Percentiles rank a stretch among this genome's conserved stretches.
Conservation (phyloP, 2,113 vertebrate genomes). For the Grammomys dolichurus region DNA sequence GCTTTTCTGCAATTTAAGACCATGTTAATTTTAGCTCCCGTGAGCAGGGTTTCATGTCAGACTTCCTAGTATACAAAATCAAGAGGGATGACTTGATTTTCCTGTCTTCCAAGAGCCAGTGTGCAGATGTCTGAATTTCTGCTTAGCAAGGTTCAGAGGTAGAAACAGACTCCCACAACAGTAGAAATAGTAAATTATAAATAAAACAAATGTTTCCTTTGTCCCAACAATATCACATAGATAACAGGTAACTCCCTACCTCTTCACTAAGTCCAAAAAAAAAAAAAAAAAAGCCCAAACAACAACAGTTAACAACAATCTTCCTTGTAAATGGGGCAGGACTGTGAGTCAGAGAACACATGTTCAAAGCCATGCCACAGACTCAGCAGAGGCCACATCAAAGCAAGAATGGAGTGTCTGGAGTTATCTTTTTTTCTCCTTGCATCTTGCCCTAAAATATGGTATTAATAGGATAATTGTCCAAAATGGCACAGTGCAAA, state of each 20-base stretch:
- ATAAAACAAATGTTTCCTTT: neutral
- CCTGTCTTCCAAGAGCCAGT: neutral
- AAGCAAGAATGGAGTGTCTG: neutral
- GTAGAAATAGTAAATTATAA: neutral
- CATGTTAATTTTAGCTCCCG: neutral
- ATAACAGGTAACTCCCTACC: neutral
- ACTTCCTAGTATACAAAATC: neutral
- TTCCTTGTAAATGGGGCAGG: neutral
- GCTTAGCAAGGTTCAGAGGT: neutral
- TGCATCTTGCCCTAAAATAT: neutral
- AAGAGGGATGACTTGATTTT: neutral
- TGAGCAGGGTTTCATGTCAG: neutral
- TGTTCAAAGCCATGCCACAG: neutral
- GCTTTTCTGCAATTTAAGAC: neutral
- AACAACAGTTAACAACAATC: neutral
- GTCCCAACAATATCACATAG: neutral
- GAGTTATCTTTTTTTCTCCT: neutral
- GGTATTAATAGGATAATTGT: neutral
- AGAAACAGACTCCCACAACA: neutral
- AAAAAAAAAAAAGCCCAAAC: neutral
- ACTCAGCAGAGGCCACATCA: neutral
- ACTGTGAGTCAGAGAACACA: neutral
- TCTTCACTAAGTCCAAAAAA: neutral
- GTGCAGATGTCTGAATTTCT: neutral
- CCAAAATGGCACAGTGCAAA: neutral